phyloP scores from a whole-genome alignment of 2,113 vertebrate species.

The Calypte anna region DNA sequence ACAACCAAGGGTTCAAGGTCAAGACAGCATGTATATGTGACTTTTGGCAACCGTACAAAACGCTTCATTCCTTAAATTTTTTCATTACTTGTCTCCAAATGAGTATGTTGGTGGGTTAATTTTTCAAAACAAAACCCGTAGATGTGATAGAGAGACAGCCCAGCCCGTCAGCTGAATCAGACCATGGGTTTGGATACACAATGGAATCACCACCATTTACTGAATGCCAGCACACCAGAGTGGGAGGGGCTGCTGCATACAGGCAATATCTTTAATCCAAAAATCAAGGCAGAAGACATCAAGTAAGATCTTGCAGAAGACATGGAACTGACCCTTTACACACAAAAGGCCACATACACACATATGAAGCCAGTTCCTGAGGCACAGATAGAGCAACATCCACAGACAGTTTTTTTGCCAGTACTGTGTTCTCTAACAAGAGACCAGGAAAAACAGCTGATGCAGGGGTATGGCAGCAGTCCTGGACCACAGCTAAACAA shows the following conservation, averaged over 20 bases:
- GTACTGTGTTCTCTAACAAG: neutral
- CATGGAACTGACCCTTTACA: neutral
- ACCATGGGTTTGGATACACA: neutral
- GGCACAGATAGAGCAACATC: neutral
- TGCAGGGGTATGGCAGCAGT: neutral
- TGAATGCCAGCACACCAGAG: neutral
- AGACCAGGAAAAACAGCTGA: neutral
- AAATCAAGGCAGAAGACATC: neutral
- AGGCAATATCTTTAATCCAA: neutral
- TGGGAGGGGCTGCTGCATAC: rapidly evolving
- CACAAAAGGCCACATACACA: neutral
- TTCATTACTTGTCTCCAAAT: neutral
- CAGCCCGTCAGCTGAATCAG: neutral
- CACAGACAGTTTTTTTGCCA: neutral
- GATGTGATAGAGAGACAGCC: neutral
- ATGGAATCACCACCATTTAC: neutral
- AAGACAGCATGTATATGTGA: neutral
- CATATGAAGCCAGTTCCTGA: neutral
- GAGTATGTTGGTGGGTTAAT: neutral
- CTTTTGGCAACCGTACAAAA: neutral
- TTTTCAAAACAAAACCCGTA: neutral
- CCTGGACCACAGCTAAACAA: neutral
- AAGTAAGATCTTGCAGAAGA: neutral
- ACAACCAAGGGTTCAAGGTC: neutral
- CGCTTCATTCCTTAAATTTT: neutral